phyloP scores from a whole-genome alignment of 2,888 invertebrate species.

The Limenitis camilla region DNA sequence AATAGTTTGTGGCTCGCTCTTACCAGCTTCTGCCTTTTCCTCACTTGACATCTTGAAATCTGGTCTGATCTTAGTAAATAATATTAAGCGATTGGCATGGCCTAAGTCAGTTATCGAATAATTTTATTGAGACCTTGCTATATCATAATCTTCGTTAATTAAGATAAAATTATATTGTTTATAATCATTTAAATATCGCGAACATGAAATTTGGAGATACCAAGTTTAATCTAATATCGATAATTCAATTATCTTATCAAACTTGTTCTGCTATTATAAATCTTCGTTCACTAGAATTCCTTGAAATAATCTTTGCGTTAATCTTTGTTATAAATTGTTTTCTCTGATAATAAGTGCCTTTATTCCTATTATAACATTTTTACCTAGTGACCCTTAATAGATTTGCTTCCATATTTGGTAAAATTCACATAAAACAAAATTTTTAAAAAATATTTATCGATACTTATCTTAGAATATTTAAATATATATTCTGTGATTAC shows the following conservation, averaged over 20 bases:
- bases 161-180: slow-evolving; percentile 7
- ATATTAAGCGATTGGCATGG: not conserved
- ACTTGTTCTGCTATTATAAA: not conserved
- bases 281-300: not conserved
- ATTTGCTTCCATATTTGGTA: too few relatives aligned
- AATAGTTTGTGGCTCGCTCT: slow-evolving; percentile 27
- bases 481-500: too few relatives aligned
- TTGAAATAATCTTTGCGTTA: not conserved
- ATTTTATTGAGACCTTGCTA: not conserved
- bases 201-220: not conserved
- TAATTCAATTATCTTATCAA: not conserved
- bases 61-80: not conserved
- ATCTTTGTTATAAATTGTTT: not conserved
- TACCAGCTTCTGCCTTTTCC: slow-evolving; percentile 33
- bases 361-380: too few relatives aligned
- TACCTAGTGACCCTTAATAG: too few relatives aligned
- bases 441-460: too few relatives aligned
- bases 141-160: not conserved
- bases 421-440: too few relatives aligned
- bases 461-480: too few relatives aligned
- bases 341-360: too few relatives aligned
- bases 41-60: slow-evolving; percentile 31
- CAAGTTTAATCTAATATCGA: not conserved
- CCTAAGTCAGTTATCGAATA: not conserved
- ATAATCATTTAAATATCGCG: slow-evolving; percentile 4